Conservation (phyloP, 1,140 invertebrate genomes). For the Magallana angulata region DNA sequence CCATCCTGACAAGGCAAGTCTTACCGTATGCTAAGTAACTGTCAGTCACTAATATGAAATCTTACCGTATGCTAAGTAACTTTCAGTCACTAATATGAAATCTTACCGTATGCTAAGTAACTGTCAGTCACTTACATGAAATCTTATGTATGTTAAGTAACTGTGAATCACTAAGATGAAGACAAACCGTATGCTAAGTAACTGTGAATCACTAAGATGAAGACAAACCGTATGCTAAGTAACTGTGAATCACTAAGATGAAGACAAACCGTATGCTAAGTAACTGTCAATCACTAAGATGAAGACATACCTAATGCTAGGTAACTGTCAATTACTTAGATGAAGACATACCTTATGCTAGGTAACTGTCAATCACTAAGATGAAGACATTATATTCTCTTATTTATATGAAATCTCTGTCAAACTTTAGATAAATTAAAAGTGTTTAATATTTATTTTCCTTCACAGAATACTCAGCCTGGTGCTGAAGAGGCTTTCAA, state of each 20-base stretch:
- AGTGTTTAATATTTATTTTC: neutral
- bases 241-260: neutral
- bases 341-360: neutral
- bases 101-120: neutral
- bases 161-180: neutral
- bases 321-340: too few relatives aligned
- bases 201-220: neutral
- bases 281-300: neutral
- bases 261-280: neutral
- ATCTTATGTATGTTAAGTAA: neutral
- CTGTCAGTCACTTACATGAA: neutral
- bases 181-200: neutral
- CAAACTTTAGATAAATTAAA: too few relatives aligned
- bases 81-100: neutral
- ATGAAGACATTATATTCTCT: neutral
- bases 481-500: conserved; percentile 98
- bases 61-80: neutral
- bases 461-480: conserved; percentile 88
- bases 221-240: neutral
- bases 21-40: neutral
- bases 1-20: conserved; percentile 90
- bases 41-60: neutral
- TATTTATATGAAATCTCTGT: neutral
- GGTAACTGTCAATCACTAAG: neutral
- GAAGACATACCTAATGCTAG: neutral